A percentile compares a stretch with the other conserved stretches of the same genome.
Conservation (phyloP, 2,113 vertebrate genomes). For the Pagrus major region DNA sequence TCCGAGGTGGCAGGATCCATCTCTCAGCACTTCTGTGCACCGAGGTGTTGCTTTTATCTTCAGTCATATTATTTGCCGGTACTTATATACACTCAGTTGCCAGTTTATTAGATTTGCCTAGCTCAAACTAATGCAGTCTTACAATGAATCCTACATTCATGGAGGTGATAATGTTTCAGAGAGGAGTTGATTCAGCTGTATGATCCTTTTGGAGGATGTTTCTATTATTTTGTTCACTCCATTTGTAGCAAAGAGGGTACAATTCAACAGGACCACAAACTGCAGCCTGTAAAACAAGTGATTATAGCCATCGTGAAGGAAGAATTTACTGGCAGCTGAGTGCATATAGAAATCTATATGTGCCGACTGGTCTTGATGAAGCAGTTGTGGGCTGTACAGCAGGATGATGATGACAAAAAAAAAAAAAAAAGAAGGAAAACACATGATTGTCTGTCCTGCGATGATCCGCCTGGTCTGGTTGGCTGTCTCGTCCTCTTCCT, state of each 20-base stretch:
- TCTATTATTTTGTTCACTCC: neutral
- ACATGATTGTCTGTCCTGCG: constrained; percentile 23
- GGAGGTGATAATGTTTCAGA: neutral
- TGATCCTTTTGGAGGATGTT: neutral
- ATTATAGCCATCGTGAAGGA: neutral
- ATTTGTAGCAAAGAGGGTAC: neutral
- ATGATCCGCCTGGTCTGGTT: constrained; percentile 32
- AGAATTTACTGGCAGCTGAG: neutral
- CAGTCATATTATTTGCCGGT: constrained; percentile 8
- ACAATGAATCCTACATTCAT: neutral
- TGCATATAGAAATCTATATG: constrained; percentile 4
- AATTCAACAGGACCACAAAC: neutral
- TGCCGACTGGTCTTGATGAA: neutral
- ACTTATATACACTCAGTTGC: neutral
- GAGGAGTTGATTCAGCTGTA: neutral
- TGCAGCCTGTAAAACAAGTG: neutral
- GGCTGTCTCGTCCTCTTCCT: constrained; percentile 49
- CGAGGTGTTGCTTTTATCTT: constrained; percentile 26
- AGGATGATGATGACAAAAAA: constrained; percentile 6
- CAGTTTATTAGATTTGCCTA: neutral
- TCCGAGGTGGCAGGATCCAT: constrained; percentile 33
- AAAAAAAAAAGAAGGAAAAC: neutral
- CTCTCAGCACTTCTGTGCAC: constrained; percentile 43
- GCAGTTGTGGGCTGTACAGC: constrained; percentile 10
- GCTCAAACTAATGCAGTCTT: neutral